These are phyloP conservation scores for Ptyas mucosa DNA, from an alignment of 2,113 vertebrate genomes.

Conservation along the genomic window DNA sequence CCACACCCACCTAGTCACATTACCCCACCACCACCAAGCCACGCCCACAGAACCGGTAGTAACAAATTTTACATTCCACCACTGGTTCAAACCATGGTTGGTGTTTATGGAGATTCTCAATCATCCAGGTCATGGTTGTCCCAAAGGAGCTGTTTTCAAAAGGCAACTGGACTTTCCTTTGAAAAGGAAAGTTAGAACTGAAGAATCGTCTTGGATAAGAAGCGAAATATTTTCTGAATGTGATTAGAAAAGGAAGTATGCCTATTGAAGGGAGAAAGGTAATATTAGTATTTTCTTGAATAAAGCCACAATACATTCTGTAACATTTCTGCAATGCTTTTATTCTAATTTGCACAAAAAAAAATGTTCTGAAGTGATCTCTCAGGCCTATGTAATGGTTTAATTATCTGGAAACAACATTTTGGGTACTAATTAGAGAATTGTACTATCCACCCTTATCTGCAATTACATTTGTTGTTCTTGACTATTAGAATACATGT, in stretches of 20 bases:
- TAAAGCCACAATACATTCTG: background rate
- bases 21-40: too few relatives aligned
- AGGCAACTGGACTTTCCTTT: background rate
- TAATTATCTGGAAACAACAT: conserved; percentile 54
- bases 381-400: background rate
- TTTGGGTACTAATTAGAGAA: conserved; percentile 49
- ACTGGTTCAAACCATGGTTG: background rate
- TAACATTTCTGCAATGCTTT: conserved; percentile 19
- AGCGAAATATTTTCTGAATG: background rate
- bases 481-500: conserved; percentile 47
- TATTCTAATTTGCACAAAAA: background rate
- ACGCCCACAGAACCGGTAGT: too few relatives aligned
- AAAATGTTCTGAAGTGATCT: conserved; percentile 22
- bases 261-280: background rate
- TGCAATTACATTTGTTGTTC: conserved; percentile 58
- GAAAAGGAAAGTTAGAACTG: background rate
- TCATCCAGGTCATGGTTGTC: background rate
- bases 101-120: background rate
- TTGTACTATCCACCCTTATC: conserved; percentile 41
- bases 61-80: too few relatives aligned
- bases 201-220: background rate
- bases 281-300: background rate
- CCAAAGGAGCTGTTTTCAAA: background rate
- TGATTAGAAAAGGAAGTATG: background rate
- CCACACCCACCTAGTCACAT: too few relatives aligned